A percentile compares a stretch with the other conserved stretches of the same genome.
These are phyloP conservation scores for Heterocephalus glaber DNA, from an alignment of 2,113 vertebrate species.

Conservation along the genomic window DNA sequence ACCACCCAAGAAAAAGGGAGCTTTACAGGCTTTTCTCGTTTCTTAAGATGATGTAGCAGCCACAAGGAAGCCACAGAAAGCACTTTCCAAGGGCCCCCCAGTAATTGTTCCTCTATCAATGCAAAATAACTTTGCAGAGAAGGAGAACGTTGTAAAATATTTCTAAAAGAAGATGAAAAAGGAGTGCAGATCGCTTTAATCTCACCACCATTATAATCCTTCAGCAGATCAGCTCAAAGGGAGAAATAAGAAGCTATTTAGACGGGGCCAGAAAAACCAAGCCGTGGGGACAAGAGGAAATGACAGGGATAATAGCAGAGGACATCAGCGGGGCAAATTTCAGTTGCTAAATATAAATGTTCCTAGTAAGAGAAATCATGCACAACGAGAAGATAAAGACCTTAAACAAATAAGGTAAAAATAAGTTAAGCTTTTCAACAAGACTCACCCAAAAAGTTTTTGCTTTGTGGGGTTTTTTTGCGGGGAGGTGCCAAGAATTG, in stretches of 20 bases:
- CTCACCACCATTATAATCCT: slow-evolving; percentile 21
- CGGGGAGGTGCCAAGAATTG: neutral
- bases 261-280: slow-evolving; percentile 49
- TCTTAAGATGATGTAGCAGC: neutral
- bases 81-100: neutral
- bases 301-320: neutral
- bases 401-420: neutral
- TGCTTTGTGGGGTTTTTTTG: neutral
- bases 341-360: neutral
- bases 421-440: neutral
- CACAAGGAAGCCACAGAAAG: neutral
- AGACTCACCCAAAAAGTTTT: neutral
- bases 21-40: neutral
- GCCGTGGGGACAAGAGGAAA: neutral
- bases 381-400: neutral
- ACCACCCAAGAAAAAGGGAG: neutral
- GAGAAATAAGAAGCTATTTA: slow-evolving; percentile 54
- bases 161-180: slow-evolving; percentile 46
- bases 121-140: slow-evolving; percentile 50
- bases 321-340: neutral
- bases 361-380: neutral
- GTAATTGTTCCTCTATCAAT: neutral
- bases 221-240: slow-evolving; percentile 62
- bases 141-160: neutral
- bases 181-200: slow-evolving; percentile 16